phyloP scores from a whole-genome alignment of 2,888 invertebrate species.

The Dasypogon diadema region DNA sequence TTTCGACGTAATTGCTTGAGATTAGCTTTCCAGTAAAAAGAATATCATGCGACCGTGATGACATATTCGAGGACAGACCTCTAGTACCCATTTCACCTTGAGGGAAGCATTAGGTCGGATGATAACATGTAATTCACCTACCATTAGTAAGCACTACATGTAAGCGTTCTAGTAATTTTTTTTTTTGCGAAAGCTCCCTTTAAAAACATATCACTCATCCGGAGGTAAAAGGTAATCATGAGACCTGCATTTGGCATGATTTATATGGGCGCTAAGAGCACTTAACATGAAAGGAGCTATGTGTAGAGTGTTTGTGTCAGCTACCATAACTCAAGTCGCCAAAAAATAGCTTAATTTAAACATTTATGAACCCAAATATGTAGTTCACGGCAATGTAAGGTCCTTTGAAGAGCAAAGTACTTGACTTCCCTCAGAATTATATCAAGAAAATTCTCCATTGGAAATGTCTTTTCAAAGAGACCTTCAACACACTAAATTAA shows the following conservation, averaged over 20 bases:
- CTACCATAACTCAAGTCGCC: not conserved
- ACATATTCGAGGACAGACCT: slow-evolving; percentile 7
- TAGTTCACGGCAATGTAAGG: not conserved
- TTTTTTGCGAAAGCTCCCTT: slow-evolving; percentile 10
- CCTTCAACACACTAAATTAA: not conserved
- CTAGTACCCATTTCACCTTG: slow-evolving; percentile 2
- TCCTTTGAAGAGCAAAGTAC: not conserved
- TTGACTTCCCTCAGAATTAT: not conserved
- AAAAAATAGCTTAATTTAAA: slow-evolving; percentile 8
- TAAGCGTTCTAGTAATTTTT: not conserved
- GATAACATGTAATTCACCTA: slow-evolving; percentile 25
- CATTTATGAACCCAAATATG: not conserved
- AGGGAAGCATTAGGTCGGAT: slow-evolving; percentile 23
- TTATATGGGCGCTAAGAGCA: not conserved
- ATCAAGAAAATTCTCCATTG: not conserved
- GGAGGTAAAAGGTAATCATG: slow-evolving; percentile 3
- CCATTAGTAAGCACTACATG: slow-evolving; percentile 14
- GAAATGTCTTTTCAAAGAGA: not conserved
- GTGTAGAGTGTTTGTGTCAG: slow-evolving; percentile 1
- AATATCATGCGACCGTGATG: slow-evolving; percentile 10
- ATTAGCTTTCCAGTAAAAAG: slow-evolving; percentile 18
- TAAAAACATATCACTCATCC: not conserved
- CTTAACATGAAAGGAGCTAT: slow-evolving; percentile 1
- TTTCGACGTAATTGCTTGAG: slow-evolving; percentile 18
- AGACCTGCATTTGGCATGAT: slow-evolving; percentile 5